Conservation (phyloP, 2,888 invertebrate genomes). For the Hesperia comma region DNA sequence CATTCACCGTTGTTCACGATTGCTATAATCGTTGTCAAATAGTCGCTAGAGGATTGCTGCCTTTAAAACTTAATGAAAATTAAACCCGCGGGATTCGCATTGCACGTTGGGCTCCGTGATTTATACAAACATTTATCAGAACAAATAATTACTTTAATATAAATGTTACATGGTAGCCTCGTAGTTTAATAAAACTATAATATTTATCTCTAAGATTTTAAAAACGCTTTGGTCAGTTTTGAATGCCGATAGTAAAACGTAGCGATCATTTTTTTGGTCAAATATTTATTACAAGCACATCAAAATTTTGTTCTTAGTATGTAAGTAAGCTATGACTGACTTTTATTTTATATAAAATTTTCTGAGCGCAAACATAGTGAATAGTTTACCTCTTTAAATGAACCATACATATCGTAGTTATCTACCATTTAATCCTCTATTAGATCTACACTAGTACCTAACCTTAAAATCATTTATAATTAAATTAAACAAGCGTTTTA, state of each 20-base stretch:
- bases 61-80: slow-evolving; percentile 22
- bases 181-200: too few species aligned
- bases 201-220: too few species aligned
- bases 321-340: too few species aligned
- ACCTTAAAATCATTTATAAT: background rate
- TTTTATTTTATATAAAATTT: too few species aligned
- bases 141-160: background rate
- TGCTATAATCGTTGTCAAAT: slow-evolving; percentile 16
- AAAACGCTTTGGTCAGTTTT: too few species aligned
- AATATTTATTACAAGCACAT: too few species aligned
- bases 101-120: background rate
- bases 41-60: slow-evolving; percentile 7
- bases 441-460: background rate
- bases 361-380: too few species aligned
- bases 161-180: background rate
- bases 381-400: too few species aligned
- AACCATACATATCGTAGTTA: too few species aligned
- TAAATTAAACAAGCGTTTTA: background rate
- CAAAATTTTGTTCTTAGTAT: too few species aligned
- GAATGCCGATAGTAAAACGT: too few species aligned
- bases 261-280: too few species aligned
- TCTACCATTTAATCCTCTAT: background rate
- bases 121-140: slow-evolving; percentile 2
- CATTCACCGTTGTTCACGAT: slow-evolving; percentile 2
- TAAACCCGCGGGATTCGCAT: background rate